Evolutionary conservation across 2,888 invertebrate genomes (phyloP).

Genomic region (Pecten maximus): DNA sequence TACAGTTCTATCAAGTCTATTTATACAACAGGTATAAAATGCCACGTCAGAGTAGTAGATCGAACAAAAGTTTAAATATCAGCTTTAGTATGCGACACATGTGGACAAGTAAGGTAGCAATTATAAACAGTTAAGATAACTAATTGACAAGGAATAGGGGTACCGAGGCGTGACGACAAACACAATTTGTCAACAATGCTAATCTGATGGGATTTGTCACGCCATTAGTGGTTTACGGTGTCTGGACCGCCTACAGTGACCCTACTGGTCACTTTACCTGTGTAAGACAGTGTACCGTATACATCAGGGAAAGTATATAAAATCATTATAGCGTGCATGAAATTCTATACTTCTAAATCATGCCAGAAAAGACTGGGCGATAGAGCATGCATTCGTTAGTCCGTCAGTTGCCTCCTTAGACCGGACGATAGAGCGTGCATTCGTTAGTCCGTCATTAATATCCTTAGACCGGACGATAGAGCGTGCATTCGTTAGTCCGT

Average conservation of each 20-base stretch:
- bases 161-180: not conserved
- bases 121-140: not conserved
- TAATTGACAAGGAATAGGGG: not conserved
- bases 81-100: not conserved
- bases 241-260: not conserved
- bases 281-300: too few relatives aligned
- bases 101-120: constrained; percentile 10
- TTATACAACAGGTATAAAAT: not conserved
- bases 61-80: constrained; percentile 12
- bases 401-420: too few relatives aligned
- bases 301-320: too few relatives aligned
- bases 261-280: not conserved
- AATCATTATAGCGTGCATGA: too few relatives aligned
- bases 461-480: too few relatives aligned
- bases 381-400: too few relatives aligned
- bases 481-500: too few relatives aligned
- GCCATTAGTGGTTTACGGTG: not conserved
- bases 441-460: too few relatives aligned
- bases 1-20: not conserved
- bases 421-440: too few relatives aligned
- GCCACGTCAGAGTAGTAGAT: not conserved
- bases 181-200: not conserved
- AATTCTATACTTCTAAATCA: too few relatives aligned
- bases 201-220: not conserved
- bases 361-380: too few relatives aligned